A percentile compares a stretch with the other conserved stretches of the same genome.
Conservation (phyloP, 1,140 invertebrate genomes). For the Drosophila nigrodunni region DNA sequence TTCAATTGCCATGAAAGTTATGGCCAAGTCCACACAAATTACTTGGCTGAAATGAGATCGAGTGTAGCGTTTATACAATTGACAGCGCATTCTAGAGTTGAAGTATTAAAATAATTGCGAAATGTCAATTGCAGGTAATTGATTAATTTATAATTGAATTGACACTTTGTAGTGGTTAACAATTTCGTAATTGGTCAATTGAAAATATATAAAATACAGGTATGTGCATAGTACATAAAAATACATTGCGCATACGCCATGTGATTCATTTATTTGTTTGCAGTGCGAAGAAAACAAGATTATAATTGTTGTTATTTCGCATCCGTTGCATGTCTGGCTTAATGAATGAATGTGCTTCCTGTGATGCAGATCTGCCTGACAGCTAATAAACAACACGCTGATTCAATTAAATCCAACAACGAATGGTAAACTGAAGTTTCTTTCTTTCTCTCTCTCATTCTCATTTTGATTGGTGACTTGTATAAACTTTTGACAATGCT, state of each 20-base stretch:
- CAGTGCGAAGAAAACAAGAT: conserved; percentile 66
- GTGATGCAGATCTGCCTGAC: conserved; percentile 2
- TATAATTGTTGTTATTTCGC: conserved; percentile 55
- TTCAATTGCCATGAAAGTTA: conserved; percentile 58
- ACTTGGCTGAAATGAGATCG: conserved; percentile 5
- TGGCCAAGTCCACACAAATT: conserved; percentile 18
- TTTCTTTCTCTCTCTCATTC: background rate
- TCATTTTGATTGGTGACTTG: conserved; percentile 30
- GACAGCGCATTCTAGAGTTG: background rate
- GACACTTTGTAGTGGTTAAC: conserved; percentile 23
- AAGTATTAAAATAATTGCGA: conserved; percentile 13
- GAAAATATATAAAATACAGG: conserved; percentile 4
- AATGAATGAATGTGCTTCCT: conserved; percentile 5
- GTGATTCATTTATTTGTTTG: conserved; percentile 55
- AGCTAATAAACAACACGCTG: conserved; percentile 47
- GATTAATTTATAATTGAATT: conserved; percentile 41
- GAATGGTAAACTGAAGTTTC: conserved; percentile 19
- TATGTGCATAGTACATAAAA: background rate
- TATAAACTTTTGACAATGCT: conserved; percentile 48
- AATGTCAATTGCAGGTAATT: background rate
- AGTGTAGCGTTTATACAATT: background rate
- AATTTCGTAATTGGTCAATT: conserved; percentile 33
- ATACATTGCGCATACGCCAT: conserved; percentile 28
- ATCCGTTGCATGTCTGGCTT: conserved; percentile 8
- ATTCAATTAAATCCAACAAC: conserved; percentile 61